Conservation (phyloP, 2,888 invertebrate species). For the Smittia aterrima region DNA sequence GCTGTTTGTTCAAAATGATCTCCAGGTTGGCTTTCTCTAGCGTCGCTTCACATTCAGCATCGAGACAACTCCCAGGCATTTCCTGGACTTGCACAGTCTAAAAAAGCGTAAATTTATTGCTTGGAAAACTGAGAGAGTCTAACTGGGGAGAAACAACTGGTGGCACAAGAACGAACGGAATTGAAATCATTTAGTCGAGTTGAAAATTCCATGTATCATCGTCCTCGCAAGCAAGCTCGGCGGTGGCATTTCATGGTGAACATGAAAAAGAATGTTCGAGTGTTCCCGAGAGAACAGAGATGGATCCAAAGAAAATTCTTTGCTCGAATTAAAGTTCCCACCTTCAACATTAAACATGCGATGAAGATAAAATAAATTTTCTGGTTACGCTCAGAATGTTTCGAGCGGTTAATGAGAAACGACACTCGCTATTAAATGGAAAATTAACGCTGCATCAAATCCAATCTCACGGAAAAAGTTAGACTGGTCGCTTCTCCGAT, state of each 20-base stretch:
- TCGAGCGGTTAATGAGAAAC: no score
- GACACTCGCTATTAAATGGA: no score
- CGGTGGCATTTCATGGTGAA: no score
- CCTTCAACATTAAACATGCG: no score
- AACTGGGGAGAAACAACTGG: constrained; percentile 8
- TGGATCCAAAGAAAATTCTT: no score
- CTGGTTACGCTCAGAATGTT: no score
- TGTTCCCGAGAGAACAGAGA: no score
- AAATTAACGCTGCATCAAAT: no score
- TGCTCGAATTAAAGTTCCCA: background rate
- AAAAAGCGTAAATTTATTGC: constrained; percentile 32
- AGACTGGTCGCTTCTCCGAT: background rate
- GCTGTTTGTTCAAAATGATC: background rate
- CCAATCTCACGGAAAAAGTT: no score
- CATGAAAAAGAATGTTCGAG: background rate
- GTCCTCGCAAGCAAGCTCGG: no score
- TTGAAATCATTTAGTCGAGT: constrained; percentile 2
- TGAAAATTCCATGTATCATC: background rate
- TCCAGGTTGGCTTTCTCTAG: constrained; percentile 17
- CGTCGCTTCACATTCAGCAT: background rate
- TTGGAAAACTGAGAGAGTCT: constrained; percentile 4
- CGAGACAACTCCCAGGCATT: constrained; percentile 19
- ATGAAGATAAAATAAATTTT: no score
- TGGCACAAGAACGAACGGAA: background rate
- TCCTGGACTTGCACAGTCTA: constrained; percentile 3